Evolutionary conservation across 2,797 vertebrate species (phyloP).

Genomic region (Heteromormyrus szaboi): DNA sequence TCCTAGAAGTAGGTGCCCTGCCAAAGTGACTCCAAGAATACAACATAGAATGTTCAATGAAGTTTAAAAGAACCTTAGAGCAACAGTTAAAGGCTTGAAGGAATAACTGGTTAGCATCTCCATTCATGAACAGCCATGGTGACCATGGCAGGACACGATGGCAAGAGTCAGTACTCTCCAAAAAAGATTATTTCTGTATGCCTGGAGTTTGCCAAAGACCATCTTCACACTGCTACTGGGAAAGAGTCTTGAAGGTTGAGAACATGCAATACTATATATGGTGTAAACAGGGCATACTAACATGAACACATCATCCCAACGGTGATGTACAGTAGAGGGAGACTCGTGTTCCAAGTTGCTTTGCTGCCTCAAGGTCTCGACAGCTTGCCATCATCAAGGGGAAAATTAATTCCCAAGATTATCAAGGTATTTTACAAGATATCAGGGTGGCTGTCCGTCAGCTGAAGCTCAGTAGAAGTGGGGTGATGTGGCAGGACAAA

Average conservation of each 20-base stretch:
- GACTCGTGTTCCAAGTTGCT: background rate
- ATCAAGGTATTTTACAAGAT: background rate
- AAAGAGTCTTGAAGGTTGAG: background rate
- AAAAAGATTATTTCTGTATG: background rate
- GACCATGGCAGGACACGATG: background rate
- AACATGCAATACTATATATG: background rate
- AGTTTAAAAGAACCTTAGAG: background rate
- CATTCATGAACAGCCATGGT: background rate
- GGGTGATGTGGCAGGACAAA: background rate
- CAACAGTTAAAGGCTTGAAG: background rate
- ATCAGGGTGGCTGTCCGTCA: background rate
- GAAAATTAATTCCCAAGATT: background rate
- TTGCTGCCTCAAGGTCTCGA: background rate
- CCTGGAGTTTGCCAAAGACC: background rate
- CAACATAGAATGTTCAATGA: background rate
- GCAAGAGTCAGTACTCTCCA: background rate
- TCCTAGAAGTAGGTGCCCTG: background rate
- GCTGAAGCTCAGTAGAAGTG: background rate
- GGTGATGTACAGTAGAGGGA: background rate
- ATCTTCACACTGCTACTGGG: background rate
- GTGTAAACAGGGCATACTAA: background rate
- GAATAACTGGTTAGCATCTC: background rate
- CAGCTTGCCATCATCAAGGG: background rate
- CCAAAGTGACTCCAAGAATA: background rate
- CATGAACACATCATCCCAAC: background rate